Percentiles rank a stretch among this genome's conserved stretches.
Evolutionary conservation across 2,113 vertebrate species (phyloP).

Genomic region (Onychorhynchus coronatus): DNA sequence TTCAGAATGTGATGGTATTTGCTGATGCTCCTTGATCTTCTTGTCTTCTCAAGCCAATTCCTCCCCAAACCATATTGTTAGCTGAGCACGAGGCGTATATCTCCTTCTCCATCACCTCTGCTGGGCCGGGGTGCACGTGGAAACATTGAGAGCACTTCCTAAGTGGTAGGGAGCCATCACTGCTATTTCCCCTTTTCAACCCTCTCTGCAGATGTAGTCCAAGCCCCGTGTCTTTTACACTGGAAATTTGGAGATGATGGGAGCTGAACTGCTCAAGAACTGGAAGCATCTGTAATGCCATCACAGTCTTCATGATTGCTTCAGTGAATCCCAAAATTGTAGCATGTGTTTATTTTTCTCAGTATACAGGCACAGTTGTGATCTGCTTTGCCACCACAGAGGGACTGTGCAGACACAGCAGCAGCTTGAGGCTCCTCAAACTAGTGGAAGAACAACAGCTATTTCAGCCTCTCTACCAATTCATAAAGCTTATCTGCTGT

Average conservation of each 20-base stretch:
- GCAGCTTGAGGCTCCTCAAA: not conserved
- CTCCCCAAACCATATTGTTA: not conserved
- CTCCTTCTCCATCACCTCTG: not conserved
- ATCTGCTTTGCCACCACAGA: not conserved
- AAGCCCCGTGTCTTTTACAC: not conserved
- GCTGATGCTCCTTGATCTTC: slow-evolving; percentile 43
- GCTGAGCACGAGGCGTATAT: not conserved
- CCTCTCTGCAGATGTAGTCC: not conserved
- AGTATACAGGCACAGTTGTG: not conserved
- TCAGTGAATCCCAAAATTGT: not conserved
- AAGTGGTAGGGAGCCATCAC: not conserved
- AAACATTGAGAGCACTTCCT: not conserved
- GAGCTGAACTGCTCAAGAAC: not conserved
- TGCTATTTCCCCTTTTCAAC: not conserved
- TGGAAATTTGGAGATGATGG: not conserved
- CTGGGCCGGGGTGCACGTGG: not conserved
- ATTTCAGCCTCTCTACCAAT: not conserved
- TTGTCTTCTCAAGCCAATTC: slow-evolving; percentile 37
- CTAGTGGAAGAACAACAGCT: not conserved
- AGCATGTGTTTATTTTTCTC: not conserved
- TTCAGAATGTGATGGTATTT: slow-evolving; percentile 20
- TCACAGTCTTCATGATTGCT: not conserved
- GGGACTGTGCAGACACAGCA: not conserved
- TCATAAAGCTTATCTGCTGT: not conserved
- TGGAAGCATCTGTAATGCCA: not conserved